These are phyloP conservation scores for Peromyscus melanophrys DNA, from an alignment of 2,797 vertebrate species.

Conservation along the genomic window DNA sequence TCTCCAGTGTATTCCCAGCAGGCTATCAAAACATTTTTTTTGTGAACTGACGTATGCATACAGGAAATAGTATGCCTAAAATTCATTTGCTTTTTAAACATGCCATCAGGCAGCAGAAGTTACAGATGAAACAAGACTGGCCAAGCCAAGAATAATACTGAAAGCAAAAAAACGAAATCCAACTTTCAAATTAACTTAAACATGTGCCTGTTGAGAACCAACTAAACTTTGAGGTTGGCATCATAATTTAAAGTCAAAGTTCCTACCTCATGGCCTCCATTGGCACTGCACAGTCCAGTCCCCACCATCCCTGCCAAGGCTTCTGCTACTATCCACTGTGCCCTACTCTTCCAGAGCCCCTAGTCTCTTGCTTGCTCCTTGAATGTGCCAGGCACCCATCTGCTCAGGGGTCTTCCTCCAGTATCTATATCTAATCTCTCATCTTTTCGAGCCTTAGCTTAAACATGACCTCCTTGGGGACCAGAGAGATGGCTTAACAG, in stretches of 20 bases:
- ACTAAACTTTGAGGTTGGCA: neutral
- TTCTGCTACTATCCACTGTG: neutral
- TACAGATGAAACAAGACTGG: constrained; percentile 22
- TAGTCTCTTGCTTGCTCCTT: neutral
- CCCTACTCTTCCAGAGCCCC: neutral
- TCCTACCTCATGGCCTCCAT: neutral
- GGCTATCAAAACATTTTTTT: constrained; percentile 12
- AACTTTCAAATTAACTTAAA: neutral
- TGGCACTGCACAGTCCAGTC: neutral
- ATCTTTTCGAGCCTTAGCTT: constrained; percentile 33
- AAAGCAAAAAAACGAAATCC: neutral
- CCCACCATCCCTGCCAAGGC: neutral
- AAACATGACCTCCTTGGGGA: neutral
- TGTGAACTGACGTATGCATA: constrained; percentile 19
- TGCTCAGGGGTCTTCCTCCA: neutral
- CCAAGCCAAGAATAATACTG: neutral
- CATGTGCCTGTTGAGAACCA: neutral
- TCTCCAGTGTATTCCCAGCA: neutral
- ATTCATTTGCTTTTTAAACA: constrained; percentile 44
- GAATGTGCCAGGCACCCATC: neutral
- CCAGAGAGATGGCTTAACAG: neutral
- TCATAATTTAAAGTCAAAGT: constrained; percentile 21
- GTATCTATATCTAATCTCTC: constrained; percentile 3
- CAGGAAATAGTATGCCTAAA: neutral
- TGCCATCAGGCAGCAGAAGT: neutral